Base-by-base conservation (phyloP, 2,797 vertebrate species). In the Pangasius krempfi region DNA sequence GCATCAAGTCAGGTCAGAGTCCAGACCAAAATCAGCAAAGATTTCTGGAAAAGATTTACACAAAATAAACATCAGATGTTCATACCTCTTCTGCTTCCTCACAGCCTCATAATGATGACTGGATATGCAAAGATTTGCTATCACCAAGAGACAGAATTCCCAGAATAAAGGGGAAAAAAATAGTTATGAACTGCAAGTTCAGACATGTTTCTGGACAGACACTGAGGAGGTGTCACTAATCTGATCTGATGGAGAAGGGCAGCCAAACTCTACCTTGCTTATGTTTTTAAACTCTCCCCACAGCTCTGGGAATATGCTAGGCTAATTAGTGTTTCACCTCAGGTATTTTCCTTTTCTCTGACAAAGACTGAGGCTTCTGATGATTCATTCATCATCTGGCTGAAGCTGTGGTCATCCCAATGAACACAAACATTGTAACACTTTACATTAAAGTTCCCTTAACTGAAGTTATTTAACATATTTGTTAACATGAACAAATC, bases 61-160 rank as follows among this genome's bases (percentile, higher is more conserved):
- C 66, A 64, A 91, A 91, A 91, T 89, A 92, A 87, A 91, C 70
- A 86, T 93, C 91, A 91, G 88, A 91, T 92, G 88, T 89, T 78
- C 75, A 66, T 87, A 90, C 88, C 78, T 88, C 75, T 86, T 68
- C 33, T 88, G 85, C 72, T 85, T 86, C 84, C 52, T 90, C 60
- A 52, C 75, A 87, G 89, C 76, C 68, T 70, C 79, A 60, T 40
- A 88, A 89, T 89, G 82, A 86, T 85, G 87, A 75, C 83, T 75
- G 78, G 54, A 81, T 89, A 88, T 27, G 60, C 64, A 83, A 86
- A 75, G 33, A 80, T 33, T 72, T 78, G 60, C 75, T 80, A 64
- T 89, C 56, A 50, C 52, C 86, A 80, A 80, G 60, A 68, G 76
- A 87, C 47, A 47, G 75, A 68, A 79, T 87, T 79, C 75, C 72